A percentile compares a stretch with the other conserved stretches of the same genome.
Evolutionary conservation across 2,888 invertebrate species (phyloP).

Genomic region (Taphrorychus bicolor): DNA sequence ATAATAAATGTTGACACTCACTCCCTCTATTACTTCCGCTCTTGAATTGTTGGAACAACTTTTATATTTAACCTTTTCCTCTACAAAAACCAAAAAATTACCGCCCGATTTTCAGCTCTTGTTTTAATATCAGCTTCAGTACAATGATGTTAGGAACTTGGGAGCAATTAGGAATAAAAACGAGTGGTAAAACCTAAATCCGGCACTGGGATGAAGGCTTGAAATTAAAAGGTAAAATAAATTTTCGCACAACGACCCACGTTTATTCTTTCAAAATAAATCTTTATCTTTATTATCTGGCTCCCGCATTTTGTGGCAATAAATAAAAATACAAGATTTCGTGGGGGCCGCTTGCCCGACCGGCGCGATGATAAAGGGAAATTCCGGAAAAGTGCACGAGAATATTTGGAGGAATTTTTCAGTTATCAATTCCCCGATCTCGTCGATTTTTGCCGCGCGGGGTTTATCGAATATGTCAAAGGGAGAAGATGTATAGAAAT

Average conservation of each 20-base stretch:
- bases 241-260: background rate
- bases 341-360: background rate
- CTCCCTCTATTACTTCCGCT: too few species aligned
- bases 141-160: too few species aligned
- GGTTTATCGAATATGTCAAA: slow-evolving; percentile 20
- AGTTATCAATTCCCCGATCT: slow-evolving; percentile 25
- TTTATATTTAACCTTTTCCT: too few species aligned
- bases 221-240: slow-evolving; percentile 8
- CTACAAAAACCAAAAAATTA: too few species aligned
- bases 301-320: slow-evolving; percentile 6
- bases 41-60: too few species aligned
- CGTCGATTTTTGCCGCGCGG: slow-evolving; percentile 17
- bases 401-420: slow-evolving; percentile 21
- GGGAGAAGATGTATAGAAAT: background rate
- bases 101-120: too few species aligned
- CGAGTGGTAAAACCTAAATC: too few species aligned
- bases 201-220: too few species aligned
- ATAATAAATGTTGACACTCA: too few species aligned
- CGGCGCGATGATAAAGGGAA: slow-evolving; percentile 13
- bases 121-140: too few species aligned
- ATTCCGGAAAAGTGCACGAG: slow-evolving; percentile 4
- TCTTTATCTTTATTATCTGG: slow-evolving; percentile 10
- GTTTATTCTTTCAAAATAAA: slow-evolving; percentile 5
- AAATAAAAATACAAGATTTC: slow-evolving; percentile 28
- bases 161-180: too few species aligned